Evolutionary conservation across 2,113 vertebrate genomes (phyloP).

Genomic region (Halcyon malimbica): DNA sequence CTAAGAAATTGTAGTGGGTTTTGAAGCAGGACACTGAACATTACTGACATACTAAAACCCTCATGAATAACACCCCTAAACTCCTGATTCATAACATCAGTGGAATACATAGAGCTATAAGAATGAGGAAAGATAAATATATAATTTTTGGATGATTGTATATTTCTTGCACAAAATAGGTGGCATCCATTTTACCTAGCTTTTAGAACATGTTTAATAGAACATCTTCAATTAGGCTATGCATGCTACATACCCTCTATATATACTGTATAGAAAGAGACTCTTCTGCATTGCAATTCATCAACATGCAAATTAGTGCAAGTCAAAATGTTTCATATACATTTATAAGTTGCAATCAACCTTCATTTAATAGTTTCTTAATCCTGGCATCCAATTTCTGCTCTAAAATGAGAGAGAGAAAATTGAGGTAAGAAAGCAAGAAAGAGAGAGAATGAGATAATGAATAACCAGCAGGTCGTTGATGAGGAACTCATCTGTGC

Average conservation of each 20-base stretch:
- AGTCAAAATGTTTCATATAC: conserved; percentile 60
- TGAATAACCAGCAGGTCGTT: not conserved
- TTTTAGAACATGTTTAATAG: not conserved
- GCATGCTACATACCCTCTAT: not conserved
- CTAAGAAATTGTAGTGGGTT: not conserved
- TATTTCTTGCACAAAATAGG: not conserved
- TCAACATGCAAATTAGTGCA: conserved; percentile 42
- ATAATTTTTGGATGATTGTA: not conserved
- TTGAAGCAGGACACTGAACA: not conserved
- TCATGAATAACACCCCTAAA: not conserved
- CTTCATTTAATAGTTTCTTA: conserved; percentile 30
- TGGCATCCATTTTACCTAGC: not conserved
- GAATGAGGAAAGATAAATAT: not conserved
- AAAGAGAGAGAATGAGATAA: not conserved
- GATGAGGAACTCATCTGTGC: conserved; percentile 20
- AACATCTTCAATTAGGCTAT: not conserved
- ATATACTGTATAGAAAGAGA: not conserved
- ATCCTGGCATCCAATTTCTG: conserved; percentile 11
- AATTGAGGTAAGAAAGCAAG: conserved; percentile 29
- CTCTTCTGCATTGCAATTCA: conserved; percentile 1
- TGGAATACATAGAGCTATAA: not conserved
- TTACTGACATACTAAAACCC: not conserved
- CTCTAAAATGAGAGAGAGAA: conserved; percentile 4
- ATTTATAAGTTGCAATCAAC: conserved; percentile 50
- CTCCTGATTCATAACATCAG: not conserved